Base-by-base conservation (phyloP, 1,140 invertebrate genomes). In the Hermetia illucens region DNA sequence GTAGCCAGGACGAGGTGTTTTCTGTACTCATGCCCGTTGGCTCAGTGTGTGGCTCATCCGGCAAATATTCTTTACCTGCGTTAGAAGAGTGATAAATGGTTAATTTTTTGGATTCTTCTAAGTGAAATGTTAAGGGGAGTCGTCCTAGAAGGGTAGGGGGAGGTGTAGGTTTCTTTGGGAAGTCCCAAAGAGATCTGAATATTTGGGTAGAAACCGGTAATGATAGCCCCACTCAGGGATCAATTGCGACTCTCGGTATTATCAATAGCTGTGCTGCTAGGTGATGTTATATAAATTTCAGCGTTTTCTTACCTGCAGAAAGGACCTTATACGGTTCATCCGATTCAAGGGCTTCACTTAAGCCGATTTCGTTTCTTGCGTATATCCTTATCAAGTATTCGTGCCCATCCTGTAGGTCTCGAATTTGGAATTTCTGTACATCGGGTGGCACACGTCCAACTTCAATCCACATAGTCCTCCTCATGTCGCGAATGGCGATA, bases 381-480 rank as follows among this genome's bases (percentile, higher is more conserved):
- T 82, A 90, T 49, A 94, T 89, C 49, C 89, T 72, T 36, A 95
- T 76, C 53, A 83, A 70, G 54, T 94, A 94, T 49, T 87, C 81
- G 52, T 91, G 84, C 50, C 80, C 78, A 57, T 93, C 88, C 59
- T 84, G 83, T 36, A 93, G 63, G 53, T 92, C 87, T 52, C 78
- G 74, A 32, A 92, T 83, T 41, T 79, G 82, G 49, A 89, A 74
- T 61, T 82, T 84, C 48, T 86, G 83, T 24, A 80, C 74, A 42
- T 83, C 78, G 2, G 82, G 80, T 44, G 74, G 73, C 6, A 90
- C 84, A 50, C 82, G 75, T 12, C 85, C 88, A 33, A 93, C 86
- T 73, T 93, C 86, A 70, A 92, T 92, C 89, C 89, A 94, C 87
- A 92, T 92, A 3, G 85, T 91, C 55, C 89, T 88, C 53, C 79